Conservation (phyloP, 2,113 vertebrate species). For the Sarotherodon lohbergeri region DNA sequence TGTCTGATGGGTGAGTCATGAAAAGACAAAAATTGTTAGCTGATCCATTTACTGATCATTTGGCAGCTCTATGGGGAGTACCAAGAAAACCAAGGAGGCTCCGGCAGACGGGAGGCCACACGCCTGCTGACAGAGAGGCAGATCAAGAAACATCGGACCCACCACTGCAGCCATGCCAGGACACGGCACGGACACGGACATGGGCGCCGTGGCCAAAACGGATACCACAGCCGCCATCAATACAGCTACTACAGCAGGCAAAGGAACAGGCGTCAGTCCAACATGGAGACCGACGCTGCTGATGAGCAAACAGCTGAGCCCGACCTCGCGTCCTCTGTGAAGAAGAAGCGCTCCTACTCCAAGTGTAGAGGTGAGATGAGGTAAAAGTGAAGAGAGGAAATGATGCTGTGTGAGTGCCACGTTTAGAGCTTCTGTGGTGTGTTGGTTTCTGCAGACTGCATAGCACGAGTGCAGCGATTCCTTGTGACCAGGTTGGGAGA, state of each 20-base stretch:
- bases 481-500: constrained; percentile 85
- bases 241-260: constrained; percentile 23
- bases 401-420: neutral
- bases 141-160: constrained; percentile 59
- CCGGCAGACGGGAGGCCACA: constrained; percentile 72
- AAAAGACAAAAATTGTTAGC: neutral
- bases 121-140: constrained; percentile 71
- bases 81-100: constrained; percentile 75
- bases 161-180: neutral
- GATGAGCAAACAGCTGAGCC: neutral
- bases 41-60: neutral
- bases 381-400: rapidly evolving
- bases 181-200: constrained; percentile 10
- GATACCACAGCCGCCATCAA: constrained; percentile 26
- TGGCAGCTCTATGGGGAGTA: constrained; percentile 84
- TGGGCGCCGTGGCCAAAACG: constrained; percentile 14
- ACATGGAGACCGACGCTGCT: neutral
- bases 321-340: constrained; percentile 24
- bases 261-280: constrained; percentile 2
- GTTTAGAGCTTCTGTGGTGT: neutral
- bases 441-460: constrained; percentile 73
- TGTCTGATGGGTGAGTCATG: neutral
- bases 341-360: constrained; percentile 76
- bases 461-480: constrained; percentile 74
- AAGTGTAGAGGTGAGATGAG: constrained; percentile 77